Evolutionary conservation across 2,797 vertebrate species (phyloP), one percentile per base, ranked within the genome.

Genomic region (Rhynchotus rufescens): DNA sequence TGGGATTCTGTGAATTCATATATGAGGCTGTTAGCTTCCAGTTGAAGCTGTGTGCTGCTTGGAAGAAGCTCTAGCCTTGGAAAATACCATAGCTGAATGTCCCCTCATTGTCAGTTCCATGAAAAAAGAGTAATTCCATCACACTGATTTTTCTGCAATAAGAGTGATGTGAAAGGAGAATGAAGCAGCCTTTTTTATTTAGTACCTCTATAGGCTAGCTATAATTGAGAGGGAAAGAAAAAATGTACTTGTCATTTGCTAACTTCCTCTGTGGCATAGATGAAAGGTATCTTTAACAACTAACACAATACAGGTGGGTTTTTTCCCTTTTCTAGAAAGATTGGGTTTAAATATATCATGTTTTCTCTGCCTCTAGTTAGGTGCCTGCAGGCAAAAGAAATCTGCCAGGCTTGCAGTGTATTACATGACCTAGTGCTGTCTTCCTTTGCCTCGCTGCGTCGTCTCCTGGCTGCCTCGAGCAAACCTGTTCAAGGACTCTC

Each of bases 171-270:
- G 38, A 87, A 68, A 78, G 40, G 47, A 90, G 69, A 66, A 61
- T 4, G 51, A 86, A 76, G 66, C 81, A 64, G 69, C 1, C 1
- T 52, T 44, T 32, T 81, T 80, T 66, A 56, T 74, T 88, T 78
- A 74, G 44, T 36, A 34, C 26, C 42, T 44, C 3, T 49, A 32
- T n/a, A 68, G 80, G 42, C 57, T 61, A 28, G 30, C 67, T 74
- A 8, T 82, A 72, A 83, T 61, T 62, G 84, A 88, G 66, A 92
- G 54, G 57, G 40, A 90, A 86, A 88, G 25, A 62, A 84, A 84
- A 94, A 90, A 88, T 62, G 20, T 64, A 13, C 65, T 83, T 91
- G 92, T 79, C 44, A 44, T 62, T 94, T 92, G 57, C 67, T 36
- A 61, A 26, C 66, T 74, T n/a, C 54, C 64, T 80, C 1, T 0